Conservation (phyloP, 1,140 invertebrate genomes). For the Acromyrmex heyeri region DNA sequence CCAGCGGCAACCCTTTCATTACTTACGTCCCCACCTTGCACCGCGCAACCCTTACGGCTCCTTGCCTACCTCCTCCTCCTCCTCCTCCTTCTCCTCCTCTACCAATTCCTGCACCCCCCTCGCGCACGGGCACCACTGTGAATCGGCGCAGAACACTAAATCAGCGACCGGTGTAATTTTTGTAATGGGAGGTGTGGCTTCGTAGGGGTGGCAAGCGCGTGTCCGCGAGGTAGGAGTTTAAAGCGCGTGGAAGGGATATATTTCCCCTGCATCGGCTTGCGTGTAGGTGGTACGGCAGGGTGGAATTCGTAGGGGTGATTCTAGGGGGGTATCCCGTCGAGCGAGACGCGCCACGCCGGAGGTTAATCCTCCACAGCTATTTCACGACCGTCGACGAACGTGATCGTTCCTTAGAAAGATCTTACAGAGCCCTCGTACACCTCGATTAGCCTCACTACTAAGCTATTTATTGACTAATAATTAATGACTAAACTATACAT, state of each 20-base stretch:
- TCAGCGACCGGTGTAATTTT: constrained; percentile 87
- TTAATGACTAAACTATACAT: not conserved
- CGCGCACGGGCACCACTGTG: constrained; percentile 71
- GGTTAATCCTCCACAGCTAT: constrained; percentile 74
- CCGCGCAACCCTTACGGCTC: constrained; percentile 62
- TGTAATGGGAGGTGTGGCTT: constrained; percentile 87
- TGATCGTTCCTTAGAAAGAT: constrained; percentile 36
- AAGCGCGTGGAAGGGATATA: constrained; percentile 55
- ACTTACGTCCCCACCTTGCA: constrained; percentile 82
- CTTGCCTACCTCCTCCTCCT: constrained; percentile 42
- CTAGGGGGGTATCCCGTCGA: constrained; percentile 69
- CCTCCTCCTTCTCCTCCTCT: not conserved
- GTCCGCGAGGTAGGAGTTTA: constrained; percentile 59
- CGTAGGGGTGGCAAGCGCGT: constrained; percentile 75
- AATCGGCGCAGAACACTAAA: constrained; percentile 85
- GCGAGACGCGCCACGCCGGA: constrained; percentile 69
- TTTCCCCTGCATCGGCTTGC: constrained; percentile 71
- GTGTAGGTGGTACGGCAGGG: constrained; percentile 61
- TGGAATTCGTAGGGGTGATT: constrained; percentile 71
- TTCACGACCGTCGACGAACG: constrained; percentile 60
- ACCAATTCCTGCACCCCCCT: constrained; percentile 60
- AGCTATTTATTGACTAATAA: constrained; percentile 29
- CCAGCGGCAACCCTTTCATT: constrained; percentile 86
- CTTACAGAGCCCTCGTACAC: too few relatives aligned
- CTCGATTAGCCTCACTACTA: not conserved